Evolutionary conservation across 2,888 invertebrate genomes (phyloP).

Genomic region (Lissocephala sabroskyi): DNA sequence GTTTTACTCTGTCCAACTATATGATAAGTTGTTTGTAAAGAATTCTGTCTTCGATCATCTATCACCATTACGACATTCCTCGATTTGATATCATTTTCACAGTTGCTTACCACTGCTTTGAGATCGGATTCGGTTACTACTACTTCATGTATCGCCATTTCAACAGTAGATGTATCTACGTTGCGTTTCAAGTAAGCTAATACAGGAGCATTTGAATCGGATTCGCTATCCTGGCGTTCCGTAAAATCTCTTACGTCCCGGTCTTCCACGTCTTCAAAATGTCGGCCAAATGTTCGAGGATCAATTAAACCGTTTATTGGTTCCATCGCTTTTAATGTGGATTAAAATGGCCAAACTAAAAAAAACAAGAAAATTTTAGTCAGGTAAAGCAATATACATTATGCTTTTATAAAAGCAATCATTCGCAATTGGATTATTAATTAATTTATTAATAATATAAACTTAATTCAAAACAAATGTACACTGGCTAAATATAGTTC

Average conservation of each 20-base stretch:
- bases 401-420: no score
- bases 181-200: constrained; percentile 71
- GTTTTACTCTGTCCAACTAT: no score
- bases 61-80: constrained; percentile 70
- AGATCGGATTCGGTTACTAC: background rate
- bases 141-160: constrained; percentile 15
- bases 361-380: background rate
- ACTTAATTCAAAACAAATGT: no score
- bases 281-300: constrained; percentile 75
- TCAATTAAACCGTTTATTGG: constrained; percentile 77
- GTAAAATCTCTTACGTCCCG: constrained; percentile 67
- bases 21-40: constrained; percentile 47
- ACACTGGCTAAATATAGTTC: no score
- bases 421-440: no score
- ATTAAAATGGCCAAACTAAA: background rate
- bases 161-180: background rate
- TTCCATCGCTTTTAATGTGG: constrained; percentile 72
- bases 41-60: constrained; percentile 50
- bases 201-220: constrained; percentile 13
- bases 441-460: no score
- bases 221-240: constrained; percentile 14
- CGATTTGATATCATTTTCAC: no score
- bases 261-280: constrained; percentile 58
- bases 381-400: no score
- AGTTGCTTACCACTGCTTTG: constrained; percentile 28